phyloP scores from a whole-genome alignment of 1,140 invertebrate species.

The Dreissena polymorpha region DNA sequence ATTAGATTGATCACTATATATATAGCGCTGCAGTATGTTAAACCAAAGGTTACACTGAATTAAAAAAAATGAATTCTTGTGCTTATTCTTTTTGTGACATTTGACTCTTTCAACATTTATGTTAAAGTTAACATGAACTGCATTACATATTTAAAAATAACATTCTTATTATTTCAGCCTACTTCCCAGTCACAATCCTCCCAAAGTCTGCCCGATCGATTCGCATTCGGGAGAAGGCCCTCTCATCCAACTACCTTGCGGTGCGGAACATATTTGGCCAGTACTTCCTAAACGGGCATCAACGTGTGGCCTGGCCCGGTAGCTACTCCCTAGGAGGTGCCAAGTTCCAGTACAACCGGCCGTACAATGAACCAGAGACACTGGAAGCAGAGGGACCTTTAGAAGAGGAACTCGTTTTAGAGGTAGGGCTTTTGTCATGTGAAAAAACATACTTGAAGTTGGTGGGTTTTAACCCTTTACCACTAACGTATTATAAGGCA shows the following conservation, averaged over 20 bases:
- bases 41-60: no score
- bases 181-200: constrained; percentile 68
- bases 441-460: neutral
- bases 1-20: no score
- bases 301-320: constrained; percentile 73
- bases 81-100: no score
- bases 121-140: no score
- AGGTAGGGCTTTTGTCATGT: constrained; percentile 77
- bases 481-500: no score
- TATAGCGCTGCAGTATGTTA: no score
- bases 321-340: constrained; percentile 69
- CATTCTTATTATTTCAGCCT: constrained; percentile 59
- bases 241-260: constrained; percentile 70
- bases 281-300: constrained; percentile 74
- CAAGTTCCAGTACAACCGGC: constrained; percentile 81
- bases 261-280: constrained; percentile 71
- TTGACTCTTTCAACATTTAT: no score
- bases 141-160: neutral
- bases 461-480: neutral
- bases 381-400: constrained; percentile 83
- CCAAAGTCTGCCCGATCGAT: constrained; percentile 69
- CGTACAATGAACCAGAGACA: constrained; percentile 79
- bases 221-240: constrained; percentile 60
- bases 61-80: no score
- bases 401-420: constrained; percentile 82